A percentile compares a stretch with the other conserved stretches of the same genome.
Evolutionary conservation across 2,888 invertebrate genomes (phyloP).

Genomic region (Apotomis turbidana): DNA sequence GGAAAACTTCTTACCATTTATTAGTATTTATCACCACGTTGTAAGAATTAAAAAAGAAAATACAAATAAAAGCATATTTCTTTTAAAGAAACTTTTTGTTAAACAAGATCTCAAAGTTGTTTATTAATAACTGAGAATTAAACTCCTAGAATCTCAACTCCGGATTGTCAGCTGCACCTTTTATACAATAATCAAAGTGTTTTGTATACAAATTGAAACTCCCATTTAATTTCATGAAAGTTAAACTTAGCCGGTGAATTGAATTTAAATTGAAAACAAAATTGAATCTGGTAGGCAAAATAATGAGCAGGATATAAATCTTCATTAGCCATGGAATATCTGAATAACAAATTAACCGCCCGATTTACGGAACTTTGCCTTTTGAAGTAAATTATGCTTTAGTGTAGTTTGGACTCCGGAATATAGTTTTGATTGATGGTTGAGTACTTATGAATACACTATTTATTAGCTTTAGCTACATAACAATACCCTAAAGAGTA

Average conservation of each 20-base stretch:
- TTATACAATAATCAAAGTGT: not conserved
- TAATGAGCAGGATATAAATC: constrained; percentile 56
- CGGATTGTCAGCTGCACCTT: not conserved
- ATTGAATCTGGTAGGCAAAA: constrained; percentile 54
- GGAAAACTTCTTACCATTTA: too few species aligned
- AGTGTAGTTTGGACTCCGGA: constrained; percentile 24
- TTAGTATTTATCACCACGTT: too few species aligned
- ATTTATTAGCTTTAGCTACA: not conserved
- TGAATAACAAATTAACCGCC: constrained; percentile 51
- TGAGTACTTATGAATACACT: not conserved
- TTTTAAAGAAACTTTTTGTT: not conserved
- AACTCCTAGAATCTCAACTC: not conserved
- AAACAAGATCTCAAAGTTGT: not conserved
- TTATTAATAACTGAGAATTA: not conserved
- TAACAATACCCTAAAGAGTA: too few species aligned
- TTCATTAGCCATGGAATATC: constrained; percentile 52
- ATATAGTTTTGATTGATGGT: not conserved
- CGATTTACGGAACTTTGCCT: constrained; percentile 47
- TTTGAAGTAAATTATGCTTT: constrained; percentile 43
- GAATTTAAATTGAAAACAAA: constrained; percentile 43
- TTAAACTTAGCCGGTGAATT: constrained; percentile 7
- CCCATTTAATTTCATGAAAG: constrained; percentile 10
- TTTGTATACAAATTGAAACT: constrained; percentile 11
- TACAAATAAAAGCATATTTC: too few species aligned
- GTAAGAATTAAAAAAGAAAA: too few species aligned